Conservation (phyloP, 2,888 invertebrate genomes). For the Pardosa pseudoannulata region DNA sequence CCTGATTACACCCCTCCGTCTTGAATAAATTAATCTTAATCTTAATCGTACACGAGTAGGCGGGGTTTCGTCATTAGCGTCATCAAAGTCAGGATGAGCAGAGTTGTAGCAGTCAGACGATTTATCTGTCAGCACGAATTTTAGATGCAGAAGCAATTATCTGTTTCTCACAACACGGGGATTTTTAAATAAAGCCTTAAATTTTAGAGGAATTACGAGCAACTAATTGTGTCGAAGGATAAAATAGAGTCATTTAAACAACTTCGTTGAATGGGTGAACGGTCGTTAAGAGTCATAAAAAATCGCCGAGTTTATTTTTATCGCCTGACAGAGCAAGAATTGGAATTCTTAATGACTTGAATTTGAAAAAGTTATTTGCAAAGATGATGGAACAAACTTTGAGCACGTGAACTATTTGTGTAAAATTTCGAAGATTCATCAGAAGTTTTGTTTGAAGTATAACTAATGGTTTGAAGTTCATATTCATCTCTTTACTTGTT, state of each 20-base stretch:
- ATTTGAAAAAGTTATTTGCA: conserved; percentile 26
- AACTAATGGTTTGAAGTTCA: conserved; percentile 12
- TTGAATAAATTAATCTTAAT: conserved; percentile 69
- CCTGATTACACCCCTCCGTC: conserved; percentile 52
- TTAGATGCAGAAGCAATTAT: background rate
- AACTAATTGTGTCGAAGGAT: conserved; percentile 8
- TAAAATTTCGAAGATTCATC: background rate
- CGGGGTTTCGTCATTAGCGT: conserved; percentile 62
- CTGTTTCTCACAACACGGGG: conserved; percentile 16
- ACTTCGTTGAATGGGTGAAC: conserved; percentile 18
- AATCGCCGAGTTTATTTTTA: conserved; percentile 35
- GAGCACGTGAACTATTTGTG: conserved; percentile 3
- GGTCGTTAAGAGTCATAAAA: conserved; percentile 51
- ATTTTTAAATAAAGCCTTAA: conserved; percentile 63
- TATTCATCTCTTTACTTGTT: background rate
- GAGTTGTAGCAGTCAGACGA: conserved; percentile 58
- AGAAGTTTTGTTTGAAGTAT: conserved; percentile 17
- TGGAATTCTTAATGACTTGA: conserved; percentile 50
- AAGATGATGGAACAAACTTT: conserved; percentile 31
- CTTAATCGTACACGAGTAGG: conserved; percentile 55
- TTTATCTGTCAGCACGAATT: conserved; percentile 44
- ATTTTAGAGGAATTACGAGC: conserved; percentile 25
- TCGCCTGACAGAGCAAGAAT: background rate
- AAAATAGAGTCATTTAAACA: conserved; percentile 54
- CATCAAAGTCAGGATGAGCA: conserved; percentile 69